phyloP scores from a whole-genome alignment of 2,797 vertebrate genomes.

The Cryptoblepharus egeriae region DNA sequence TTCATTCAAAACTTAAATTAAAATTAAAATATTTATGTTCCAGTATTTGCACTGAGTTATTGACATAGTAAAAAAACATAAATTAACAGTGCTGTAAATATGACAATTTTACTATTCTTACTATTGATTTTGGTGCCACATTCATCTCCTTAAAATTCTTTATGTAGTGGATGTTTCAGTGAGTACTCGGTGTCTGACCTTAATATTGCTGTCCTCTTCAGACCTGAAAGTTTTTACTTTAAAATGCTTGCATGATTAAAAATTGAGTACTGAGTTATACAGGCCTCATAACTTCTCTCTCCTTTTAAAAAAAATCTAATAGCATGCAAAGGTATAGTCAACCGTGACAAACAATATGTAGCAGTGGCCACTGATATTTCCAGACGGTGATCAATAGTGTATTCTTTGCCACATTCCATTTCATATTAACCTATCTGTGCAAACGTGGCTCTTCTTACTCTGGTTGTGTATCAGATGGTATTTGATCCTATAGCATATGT shows the following conservation, averaged over 20 bases:
- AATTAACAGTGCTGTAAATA: constrained; percentile 27
- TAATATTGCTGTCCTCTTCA: constrained; percentile 18
- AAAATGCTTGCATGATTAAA: not conserved
- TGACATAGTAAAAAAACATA: constrained; percentile 40
- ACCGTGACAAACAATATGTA: not conserved
- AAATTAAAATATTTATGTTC: constrained; percentile 1
- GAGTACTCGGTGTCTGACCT: not conserved
- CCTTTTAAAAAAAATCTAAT: constrained; percentile 1
- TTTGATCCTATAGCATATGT: not conserved
- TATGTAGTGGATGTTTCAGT: constrained; percentile 19
- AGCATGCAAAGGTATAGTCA: not conserved
- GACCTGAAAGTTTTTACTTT: constrained; percentile 13
- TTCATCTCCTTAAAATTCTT: constrained; percentile 37
- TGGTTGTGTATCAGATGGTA: not conserved
- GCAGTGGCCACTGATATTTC: not conserved
- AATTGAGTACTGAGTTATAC: not conserved
- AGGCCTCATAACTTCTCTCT: not conserved
- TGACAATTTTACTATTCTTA: not conserved
- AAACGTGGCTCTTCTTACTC: not conserved
- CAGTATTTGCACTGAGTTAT: constrained; percentile 11
- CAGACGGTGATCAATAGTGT: not conserved
- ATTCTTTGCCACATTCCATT: not conserved
- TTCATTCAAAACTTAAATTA: constrained; percentile 14
- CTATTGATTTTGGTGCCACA: not conserved
- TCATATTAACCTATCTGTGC: not conserved